Evolutionary conservation across 1,140 invertebrate genomes (phyloP), one percentile per base, ranked within the genome.

Genomic region (Oedothorax gibbosus): DNA sequence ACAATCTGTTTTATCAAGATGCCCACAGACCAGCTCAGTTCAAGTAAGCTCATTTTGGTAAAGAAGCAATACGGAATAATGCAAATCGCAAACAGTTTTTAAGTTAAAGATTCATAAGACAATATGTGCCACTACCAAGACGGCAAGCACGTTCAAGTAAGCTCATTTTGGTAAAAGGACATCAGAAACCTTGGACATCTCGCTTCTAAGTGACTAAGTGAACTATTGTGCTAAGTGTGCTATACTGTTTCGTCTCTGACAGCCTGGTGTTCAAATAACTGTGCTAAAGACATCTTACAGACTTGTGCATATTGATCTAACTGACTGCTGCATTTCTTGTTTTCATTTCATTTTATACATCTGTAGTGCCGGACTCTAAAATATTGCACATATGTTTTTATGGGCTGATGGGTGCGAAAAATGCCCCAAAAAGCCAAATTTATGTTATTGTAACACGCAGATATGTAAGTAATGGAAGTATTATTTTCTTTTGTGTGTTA

Each of bases 381-480:
- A 68, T 49, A 75, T 64, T 84, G 81, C 81, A 84, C 71, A 66
- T 20, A 21, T n/a, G 18, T 66, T 84, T 81, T 71, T 66, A 75
- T 66, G 21, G 81, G 60, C 62, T 75, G 60, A 14, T 18, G 71
- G 78, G 65, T 81, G 15, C 18, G 20, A 57, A 14, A 54, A 11
- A 73, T 64, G 71, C 81, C 66, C 50, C 53, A 9, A n/a, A 57
- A 84, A 62, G 18, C 62, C 20, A 82, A 76, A 62, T 15, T 51
- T 68, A 56, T 84, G 20, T 66, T 81, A 81, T 50, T 75, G 81
- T 84, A 73, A 73, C 56, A 65, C 35, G 62, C 62, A 84, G 20
- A 76, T 73, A 8, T 84, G 81, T 84, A 84, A 84, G 81, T 84
- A 84, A 60, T 84, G 51, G 54, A 84, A 76, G 50, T 75, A 75